Conservation (phyloP, 2,797 vertebrate species). For the Harpagifer antarcticus region DNA sequence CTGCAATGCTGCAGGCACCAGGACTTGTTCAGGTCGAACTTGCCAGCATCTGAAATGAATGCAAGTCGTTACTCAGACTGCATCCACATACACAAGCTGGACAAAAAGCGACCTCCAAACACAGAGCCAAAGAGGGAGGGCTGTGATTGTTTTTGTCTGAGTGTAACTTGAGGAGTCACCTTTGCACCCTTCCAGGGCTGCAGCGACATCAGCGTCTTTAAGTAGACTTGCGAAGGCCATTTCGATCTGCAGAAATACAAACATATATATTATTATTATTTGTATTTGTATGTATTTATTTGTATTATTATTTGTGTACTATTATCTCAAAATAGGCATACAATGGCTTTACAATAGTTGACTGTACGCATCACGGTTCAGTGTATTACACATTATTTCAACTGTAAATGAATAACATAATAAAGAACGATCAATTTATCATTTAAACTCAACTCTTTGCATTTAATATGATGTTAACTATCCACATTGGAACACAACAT, state of each 20-base stretch:
- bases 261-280: slow-evolving; percentile 5
- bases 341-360: neutral
- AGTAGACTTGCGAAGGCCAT: slow-evolving; percentile 86
- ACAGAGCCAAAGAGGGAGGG: neutral
- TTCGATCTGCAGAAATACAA: slow-evolving; percentile 69
- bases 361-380: neutral
- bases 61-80: neutral
- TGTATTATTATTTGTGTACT: neutral
- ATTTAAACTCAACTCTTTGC: slow-evolving; percentile 1
- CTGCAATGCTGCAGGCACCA: slow-evolving; percentile 84
- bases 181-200: slow-evolving; percentile 89
- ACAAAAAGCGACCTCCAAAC: neutral
- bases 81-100: too few species aligned
- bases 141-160: neutral
- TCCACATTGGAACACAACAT: slow-evolving; percentile 4
- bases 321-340: neutral
- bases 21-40: slow-evolving; percentile 87
- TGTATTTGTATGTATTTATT: too few species aligned
- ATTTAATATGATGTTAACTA: neutral
- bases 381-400: neutral
- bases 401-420: too few species aligned
- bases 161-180: slow-evolving; percentile 68
- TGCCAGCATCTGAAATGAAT: slow-evolving; percentile 81
- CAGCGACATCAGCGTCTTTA: slow-evolving; percentile 84
- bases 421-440: neutral